Evolutionary conservation across 2,113 vertebrate species (phyloP), one percentile per base, ranked within the genome.

Genomic region (Centropus bengalensis): DNA sequence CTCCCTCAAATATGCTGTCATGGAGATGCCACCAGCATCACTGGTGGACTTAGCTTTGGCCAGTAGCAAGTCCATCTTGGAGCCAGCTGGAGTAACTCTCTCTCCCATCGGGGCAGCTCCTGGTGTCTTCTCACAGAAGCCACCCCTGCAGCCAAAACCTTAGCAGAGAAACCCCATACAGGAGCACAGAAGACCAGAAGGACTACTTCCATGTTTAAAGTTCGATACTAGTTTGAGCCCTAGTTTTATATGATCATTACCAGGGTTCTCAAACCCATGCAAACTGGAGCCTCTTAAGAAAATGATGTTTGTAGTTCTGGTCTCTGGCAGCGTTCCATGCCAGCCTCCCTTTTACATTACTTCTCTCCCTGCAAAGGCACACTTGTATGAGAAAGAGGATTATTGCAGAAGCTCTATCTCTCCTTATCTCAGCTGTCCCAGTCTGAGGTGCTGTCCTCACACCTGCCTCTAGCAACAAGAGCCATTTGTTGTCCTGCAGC

Each of bases 21-120:
- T 28, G 27, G 40, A 42, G 28, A 17, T 83, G 16, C 21, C 17
- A 59, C 32, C 36, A n/a, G 10, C 5, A 4, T 47, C 0, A 0
- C 47, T 28, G 38, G 0, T 32, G 38, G 10, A 27, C n/a, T 85
- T 9, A 10, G n/a, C 59, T 91, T 85, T 73, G 38, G 30, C 18
- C 13, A 66, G 33, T 18, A 26, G 51, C 44, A 73, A 60, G 32
- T 70, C 40, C 16, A 7, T 52, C 32, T 36, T 42, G 18, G 49
- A 88, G 38, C 13, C 44, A 49, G 11, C 30, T 54, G 58, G 11
- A 63, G 13, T 63, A 60, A 38, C 21, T 30, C 19, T 62, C 33
- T 60, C 36, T 47, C 58, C 44, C 10, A 8, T 4, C 12, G 23
- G 9, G 16, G 36, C 13, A 64, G 12, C 32, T 81, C 32, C 40